Evolutionary conservation across 2,113 vertebrate genomes (phyloP).

Genomic region (Xiphophorus couchianus): DNA sequence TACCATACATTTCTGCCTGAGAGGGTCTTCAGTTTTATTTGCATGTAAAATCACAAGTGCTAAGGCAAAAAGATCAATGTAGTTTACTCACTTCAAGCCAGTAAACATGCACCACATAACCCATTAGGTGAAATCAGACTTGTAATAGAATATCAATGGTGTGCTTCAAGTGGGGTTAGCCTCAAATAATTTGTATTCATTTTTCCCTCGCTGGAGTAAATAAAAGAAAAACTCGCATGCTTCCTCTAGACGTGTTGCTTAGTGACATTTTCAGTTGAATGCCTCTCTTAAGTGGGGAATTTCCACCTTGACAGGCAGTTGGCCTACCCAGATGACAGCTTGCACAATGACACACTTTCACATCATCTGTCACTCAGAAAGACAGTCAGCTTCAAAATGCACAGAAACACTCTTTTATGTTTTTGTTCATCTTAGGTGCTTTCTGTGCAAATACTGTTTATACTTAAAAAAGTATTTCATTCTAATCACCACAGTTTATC

Average conservation of each 20-base stretch:
- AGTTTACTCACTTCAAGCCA: conserved; percentile 59
- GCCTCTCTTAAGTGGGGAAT: conserved; percentile 67
- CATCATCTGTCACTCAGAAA: conserved; percentile 70
- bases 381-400: conserved; percentile 49
- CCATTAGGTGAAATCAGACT: conserved; percentile 68
- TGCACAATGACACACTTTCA: conserved; percentile 73
- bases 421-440: conserved; percentile 24
- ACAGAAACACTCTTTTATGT: conserved; percentile 29
- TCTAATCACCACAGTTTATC: background rate
- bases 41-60: conserved; percentile 73
- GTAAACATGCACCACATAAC: conserved; percentile 59
- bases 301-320: conserved; percentile 73
- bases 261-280: conserved; percentile 74
- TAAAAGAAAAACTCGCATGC: conserved; percentile 50
- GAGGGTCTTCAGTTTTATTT: conserved; percentile 64
- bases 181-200: conserved; percentile 58
- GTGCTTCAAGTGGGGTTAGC: conserved; percentile 36
- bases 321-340: conserved; percentile 71
- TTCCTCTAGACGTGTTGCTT: conserved; percentile 63
- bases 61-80: conserved; percentile 62
- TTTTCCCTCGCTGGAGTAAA: conserved; percentile 44
- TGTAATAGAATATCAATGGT: conserved; percentile 60
- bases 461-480: background rate
- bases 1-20: conserved; percentile 40
- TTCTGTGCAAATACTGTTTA: conserved; percentile 19